phyloP scores from a whole-genome alignment of 2,888 invertebrate genomes.

The Peribatodes rhomboidaria region DNA sequence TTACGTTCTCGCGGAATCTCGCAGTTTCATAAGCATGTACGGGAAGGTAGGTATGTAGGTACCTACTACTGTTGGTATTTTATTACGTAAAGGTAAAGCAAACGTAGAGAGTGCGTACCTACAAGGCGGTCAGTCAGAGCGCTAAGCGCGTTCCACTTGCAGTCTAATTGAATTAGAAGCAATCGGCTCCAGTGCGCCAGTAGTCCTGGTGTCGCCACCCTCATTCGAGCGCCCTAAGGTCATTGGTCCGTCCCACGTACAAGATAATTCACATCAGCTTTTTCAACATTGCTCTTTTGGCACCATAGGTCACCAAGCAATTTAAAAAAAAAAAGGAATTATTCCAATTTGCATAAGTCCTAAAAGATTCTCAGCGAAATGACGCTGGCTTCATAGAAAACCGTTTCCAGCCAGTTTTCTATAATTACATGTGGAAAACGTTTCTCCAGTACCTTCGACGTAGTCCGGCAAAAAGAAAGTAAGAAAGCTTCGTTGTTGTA shows the following conservation, averaged over 20 bases:
- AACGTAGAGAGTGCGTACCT: conserved; percentile 53
- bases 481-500: conserved; percentile 52
- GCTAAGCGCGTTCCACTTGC: conserved; percentile 73
- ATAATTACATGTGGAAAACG: conserved; percentile 31
- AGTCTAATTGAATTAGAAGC: conserved; percentile 82
- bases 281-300: not conserved
- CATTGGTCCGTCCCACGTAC: conserved; percentile 59
- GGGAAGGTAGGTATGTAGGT: no score
- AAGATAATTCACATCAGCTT: conserved; percentile 5
- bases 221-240: conserved; percentile 61
- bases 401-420: conserved; percentile 10
- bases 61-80: conserved; percentile 20
- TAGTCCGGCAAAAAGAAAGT: conserved; percentile 42
- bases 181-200: conserved; percentile 68
- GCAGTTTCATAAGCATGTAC: conserved; percentile 55
- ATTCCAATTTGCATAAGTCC: not conserved
- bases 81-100: conserved; percentile 55
- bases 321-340: not conserved
- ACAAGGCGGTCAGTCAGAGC: conserved; percentile 57
- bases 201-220: conserved; percentile 58
- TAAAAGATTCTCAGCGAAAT: not conserved
- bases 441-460: conserved; percentile 21
- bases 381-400: not conserved
- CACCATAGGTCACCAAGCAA: not conserved
- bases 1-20: conserved; percentile 37